These are phyloP conservation scores for Cheirogaleus medius DNA, from an alignment of 2,113 vertebrate species.

Conservation along the genomic window DNA sequence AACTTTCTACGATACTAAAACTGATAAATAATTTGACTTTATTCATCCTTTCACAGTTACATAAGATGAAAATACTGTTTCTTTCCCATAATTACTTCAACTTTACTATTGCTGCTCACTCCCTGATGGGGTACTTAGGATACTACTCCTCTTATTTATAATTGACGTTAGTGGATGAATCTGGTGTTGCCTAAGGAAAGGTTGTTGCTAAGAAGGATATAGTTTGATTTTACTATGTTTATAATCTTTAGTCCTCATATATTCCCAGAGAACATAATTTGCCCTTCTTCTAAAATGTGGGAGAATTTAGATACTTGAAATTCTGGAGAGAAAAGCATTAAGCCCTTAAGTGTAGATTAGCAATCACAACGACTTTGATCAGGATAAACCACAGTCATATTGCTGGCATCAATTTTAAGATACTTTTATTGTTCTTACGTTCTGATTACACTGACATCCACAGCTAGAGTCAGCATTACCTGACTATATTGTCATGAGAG, in stretches of 20 bases:
- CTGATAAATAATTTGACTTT: neutral
- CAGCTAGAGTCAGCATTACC: neutral
- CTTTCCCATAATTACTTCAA: neutral
- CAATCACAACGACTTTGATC: neutral
- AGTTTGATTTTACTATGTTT: neutral
- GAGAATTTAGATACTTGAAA: slow-evolving; percentile 3
- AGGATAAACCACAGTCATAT: neutral
- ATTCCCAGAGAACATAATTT: neutral
- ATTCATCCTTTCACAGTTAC: neutral
- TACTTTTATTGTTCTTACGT: neutral
- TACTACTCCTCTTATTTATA: neutral
- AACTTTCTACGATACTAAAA: neutral
- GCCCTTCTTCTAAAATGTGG: slow-evolving; percentile 1
- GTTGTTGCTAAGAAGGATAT: neutral
- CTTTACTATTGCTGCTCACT: neutral
- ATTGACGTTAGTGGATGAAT: neutral
- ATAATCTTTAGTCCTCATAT: neutral
- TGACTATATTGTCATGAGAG: neutral
- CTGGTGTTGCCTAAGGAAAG: slow-evolving; percentile 4
- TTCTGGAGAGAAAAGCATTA: neutral
- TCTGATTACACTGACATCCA: neutral
- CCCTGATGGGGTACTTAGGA: neutral
- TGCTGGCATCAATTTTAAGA: neutral
- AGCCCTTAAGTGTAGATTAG: neutral
- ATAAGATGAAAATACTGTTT: neutral